phyloP scores from a whole-genome alignment of 2,888 invertebrate species.

The Carcina quercana region DNA sequence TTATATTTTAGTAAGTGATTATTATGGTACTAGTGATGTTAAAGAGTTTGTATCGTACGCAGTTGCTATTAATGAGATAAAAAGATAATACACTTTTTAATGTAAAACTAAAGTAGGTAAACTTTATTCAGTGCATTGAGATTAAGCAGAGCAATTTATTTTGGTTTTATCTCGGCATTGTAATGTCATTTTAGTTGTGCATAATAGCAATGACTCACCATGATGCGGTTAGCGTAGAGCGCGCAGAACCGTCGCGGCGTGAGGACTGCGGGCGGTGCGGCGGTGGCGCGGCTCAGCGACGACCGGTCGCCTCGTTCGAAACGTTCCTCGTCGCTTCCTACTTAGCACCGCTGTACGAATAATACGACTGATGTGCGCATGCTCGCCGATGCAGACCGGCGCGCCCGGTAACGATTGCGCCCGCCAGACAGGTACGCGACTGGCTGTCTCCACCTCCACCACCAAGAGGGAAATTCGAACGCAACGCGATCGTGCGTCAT shows the following conservation, averaged over 20 bases:
- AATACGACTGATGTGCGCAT: constrained; percentile 53
- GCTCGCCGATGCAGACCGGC: constrained; percentile 65
- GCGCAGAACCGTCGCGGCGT: constrained; percentile 64
- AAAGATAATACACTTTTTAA: not conserved
- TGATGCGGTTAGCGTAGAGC: constrained; percentile 65
- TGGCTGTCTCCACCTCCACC: constrained; percentile 68
- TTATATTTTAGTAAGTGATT: constrained; percentile 18
- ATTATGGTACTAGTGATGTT: not conserved
- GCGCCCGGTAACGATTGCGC: constrained; percentile 67
- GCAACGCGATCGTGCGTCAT: constrained; percentile 51
- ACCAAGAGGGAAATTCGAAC: constrained; percentile 59
- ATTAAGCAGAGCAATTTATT: constrained; percentile 29
- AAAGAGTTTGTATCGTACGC: too few species aligned
- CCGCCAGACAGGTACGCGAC: constrained; percentile 61
- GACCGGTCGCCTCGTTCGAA: constrained; percentile 47
- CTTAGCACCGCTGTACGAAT: constrained; percentile 41
- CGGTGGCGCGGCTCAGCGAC: constrained; percentile 41
- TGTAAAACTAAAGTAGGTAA: too few species aligned
- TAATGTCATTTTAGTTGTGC: constrained; percentile 56
- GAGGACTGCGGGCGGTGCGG: constrained; percentile 66
- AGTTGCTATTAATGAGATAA: not conserved
- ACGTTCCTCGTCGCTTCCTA: constrained; percentile 57
- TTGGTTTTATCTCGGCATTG: constrained; percentile 32
- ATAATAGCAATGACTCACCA: constrained; percentile 67
- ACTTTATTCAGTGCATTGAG: too few species aligned